phyloP scores from a whole-genome alignment of 2,113 vertebrate species.

The Sebastes schlegelii region DNA sequence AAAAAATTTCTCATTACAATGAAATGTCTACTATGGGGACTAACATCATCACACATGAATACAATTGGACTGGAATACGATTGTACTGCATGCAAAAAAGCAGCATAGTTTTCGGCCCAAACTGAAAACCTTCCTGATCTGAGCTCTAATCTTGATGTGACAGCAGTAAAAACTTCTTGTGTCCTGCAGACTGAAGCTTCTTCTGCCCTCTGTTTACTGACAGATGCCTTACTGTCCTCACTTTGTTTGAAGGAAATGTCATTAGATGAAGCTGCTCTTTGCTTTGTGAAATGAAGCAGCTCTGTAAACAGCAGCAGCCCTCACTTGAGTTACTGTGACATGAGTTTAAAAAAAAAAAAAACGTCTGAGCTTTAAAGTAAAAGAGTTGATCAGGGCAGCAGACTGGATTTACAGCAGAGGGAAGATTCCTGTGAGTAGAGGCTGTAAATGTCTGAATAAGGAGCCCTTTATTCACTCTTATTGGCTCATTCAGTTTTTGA shows the following conservation, averaged over 20 bases:
- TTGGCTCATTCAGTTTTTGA: neutral
- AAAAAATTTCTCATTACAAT: no score
- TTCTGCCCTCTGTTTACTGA: constrained; percentile 15
- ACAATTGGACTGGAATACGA: no score
- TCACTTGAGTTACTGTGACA: constrained; percentile 4
- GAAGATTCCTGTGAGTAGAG: neutral
- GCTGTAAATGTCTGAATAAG: neutral
- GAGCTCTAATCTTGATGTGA: neutral
- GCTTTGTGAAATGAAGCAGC: constrained; percentile 47
- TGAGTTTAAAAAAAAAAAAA: neutral
- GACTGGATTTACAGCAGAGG: neutral
- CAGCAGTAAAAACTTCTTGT: neutral
- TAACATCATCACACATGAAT: no score
- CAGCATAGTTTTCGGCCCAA: no score
- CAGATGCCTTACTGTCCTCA: constrained; percentile 27
- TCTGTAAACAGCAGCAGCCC: constrained; percentile 34
- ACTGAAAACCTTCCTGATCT: no score
- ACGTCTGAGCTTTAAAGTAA: neutral
- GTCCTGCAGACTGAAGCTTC: neutral
- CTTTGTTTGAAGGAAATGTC: constrained; percentile 46
- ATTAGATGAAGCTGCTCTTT: constrained; percentile 52
- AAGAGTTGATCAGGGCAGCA: neutral
- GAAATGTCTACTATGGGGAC: no score
- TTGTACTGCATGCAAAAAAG: no score
- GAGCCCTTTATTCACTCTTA: neutral